Conservation (phyloP, 2,797 vertebrate genomes). For the Dermochelys coriacea region DNA sequence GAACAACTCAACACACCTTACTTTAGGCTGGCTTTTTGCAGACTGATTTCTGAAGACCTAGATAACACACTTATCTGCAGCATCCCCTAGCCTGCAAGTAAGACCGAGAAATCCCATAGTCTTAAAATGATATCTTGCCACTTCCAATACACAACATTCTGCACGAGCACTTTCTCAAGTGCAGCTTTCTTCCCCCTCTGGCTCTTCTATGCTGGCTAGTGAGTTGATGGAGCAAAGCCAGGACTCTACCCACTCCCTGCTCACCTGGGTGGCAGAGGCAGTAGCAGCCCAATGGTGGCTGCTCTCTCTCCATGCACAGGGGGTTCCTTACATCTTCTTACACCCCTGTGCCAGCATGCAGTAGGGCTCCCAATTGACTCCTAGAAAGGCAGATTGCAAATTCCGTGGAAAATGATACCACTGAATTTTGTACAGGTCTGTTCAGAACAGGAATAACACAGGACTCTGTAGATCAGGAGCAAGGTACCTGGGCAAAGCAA, state of each 20-base stretch:
- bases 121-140: background rate
- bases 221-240: background rate
- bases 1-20: background rate
- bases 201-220: background rate
- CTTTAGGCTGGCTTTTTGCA: background rate
- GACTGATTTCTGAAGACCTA: background rate
- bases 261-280: background rate
- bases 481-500: background rate
- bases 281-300: background rate
- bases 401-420: background rate
- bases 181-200: background rate
- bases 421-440: background rate
- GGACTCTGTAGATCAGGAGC: background rate
- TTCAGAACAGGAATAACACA: background rate
- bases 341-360: background rate
- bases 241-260: background rate
- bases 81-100: background rate
- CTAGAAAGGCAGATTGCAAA: background rate
- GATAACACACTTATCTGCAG: background rate
- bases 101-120: background rate
- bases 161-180: background rate
- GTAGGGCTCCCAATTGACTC: too few relatives aligned
- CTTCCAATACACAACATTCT: background rate
- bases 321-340: background rate
- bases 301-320: background rate